Base-by-base conservation (phyloP, 2,888 invertebrate genomes). In the Anodontia alba region DNA sequence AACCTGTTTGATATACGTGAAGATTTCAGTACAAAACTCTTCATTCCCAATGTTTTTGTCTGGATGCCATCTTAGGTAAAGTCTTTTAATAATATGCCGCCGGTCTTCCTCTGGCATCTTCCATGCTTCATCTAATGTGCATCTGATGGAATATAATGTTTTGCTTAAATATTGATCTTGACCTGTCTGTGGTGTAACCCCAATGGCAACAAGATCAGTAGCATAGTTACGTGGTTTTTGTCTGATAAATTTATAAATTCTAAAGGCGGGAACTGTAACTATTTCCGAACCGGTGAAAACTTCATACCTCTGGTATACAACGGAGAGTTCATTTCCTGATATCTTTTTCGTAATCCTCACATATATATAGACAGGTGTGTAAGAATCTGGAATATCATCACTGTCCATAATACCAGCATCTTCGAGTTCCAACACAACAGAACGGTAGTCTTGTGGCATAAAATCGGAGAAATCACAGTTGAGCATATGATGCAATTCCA, bases 61-160 rank as follows among this genome's bases (percentile, higher is more conserved):
- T 38, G 87, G 85, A 79, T 87, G 86, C 88, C 88, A 89, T 23
- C 80, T 76, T 26, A 82, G 68, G 17, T 81, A 36, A 1, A 87
- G 33, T 15, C 88, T 51, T 46, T 77, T 74, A 1, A 85, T 77
- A 2, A 89, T 51, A 31, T 66, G 70, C 49, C 67, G 78, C 69
- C 83, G 76, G 29, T 86, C 82, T 31, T 38, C 49, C 42, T 82
- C 79, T 8, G 74, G 38, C 20, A 79, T 26, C 46, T 68, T 57
- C 84, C 85, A 87, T 5, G 85, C 78, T 38, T 82, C 79, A 15
- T 42, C 7, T 17, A 69, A 23, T 12, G 26, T 12, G n/a, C 23
- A 26, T 17, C 69, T 7, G 2, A 62, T 20, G 17, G 62, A 62
- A 33, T 62, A 62, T 2, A 62, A 33, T 43, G 42, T 43, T 23